phyloP scores from a whole-genome alignment of 2,113 vertebrate genomes.

The Laticauda colubrina region DNA sequence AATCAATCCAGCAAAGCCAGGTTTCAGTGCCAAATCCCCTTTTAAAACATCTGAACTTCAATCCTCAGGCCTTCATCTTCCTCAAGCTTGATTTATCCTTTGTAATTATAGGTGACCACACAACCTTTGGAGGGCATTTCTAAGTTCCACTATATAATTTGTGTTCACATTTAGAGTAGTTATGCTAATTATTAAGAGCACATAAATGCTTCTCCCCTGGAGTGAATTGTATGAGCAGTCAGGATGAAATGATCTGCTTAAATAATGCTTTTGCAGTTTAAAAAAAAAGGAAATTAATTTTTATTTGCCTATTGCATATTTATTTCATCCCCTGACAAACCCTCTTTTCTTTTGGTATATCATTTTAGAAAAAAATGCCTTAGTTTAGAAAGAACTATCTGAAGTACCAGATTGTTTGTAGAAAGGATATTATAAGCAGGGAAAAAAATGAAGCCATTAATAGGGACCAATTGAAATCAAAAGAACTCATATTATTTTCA shows the following conservation, averaged over 20 bases:
- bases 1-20: not conserved
- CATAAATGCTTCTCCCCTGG: conserved; percentile 37
- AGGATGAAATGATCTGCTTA: conserved; percentile 13
- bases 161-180: conserved; percentile 45
- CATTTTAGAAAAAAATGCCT: not conserved
- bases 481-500: not conserved
- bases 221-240: conserved; percentile 33
- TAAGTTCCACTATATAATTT: conserved; percentile 49
- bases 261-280: not conserved
- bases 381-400: not conserved
- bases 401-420: not conserved
- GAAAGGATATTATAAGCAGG: not conserved
- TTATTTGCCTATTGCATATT: not conserved
- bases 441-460: not conserved
- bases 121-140: conserved; percentile 38
- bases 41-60: conserved; percentile 45
- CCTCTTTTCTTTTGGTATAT: not conserved
- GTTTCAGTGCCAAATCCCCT: not conserved
- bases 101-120: conserved; percentile 36
- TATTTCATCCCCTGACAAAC: not conserved
- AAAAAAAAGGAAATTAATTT: not conserved
- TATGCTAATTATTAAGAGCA: conserved; percentile 51
- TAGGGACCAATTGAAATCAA: not conserved
- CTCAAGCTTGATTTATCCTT: conserved; percentile 32
- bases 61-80: conserved; percentile 8